Evolutionary conservation across 2,888 invertebrate species (phyloP).

Genomic region (Escarpia spicata): DNA sequence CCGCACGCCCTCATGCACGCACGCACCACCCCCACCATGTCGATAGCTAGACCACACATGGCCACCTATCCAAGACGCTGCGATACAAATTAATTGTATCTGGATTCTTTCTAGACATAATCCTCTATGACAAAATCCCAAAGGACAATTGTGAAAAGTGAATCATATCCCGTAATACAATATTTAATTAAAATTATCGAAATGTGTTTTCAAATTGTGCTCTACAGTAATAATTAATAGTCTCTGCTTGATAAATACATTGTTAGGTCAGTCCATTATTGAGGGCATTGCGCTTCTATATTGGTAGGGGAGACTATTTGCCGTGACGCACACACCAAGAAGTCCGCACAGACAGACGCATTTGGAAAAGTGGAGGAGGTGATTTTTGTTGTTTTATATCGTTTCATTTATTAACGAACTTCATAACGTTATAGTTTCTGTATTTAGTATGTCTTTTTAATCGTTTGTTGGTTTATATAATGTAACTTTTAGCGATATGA

Average conservation of each 20-base stretch:
- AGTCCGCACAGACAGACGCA: not conserved
- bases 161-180: too few species aligned
- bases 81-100: too few species aligned
- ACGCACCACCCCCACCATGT: not conserved
- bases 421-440: not conserved
- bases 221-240: too few species aligned
- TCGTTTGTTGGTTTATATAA: not conserved
- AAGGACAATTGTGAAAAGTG: too few species aligned
- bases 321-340: not conserved
- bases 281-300: not conserved
- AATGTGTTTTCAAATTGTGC: too few species aligned
- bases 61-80: too few species aligned
- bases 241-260: too few species aligned
- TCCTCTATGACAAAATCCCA: too few species aligned
- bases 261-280: not conserved
- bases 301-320: not conserved
- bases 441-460: not conserved
- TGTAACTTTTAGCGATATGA: not conserved
- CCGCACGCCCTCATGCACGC: not conserved
- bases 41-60: too few species aligned
- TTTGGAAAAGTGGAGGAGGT: not conserved
- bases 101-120: too few species aligned
- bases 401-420: not conserved
- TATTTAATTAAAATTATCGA: too few species aligned
- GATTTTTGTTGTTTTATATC: conserved; percentile 2